phyloP scores from a whole-genome alignment of 1,140 invertebrate species.

The Leptoteleia sp. region DNA sequence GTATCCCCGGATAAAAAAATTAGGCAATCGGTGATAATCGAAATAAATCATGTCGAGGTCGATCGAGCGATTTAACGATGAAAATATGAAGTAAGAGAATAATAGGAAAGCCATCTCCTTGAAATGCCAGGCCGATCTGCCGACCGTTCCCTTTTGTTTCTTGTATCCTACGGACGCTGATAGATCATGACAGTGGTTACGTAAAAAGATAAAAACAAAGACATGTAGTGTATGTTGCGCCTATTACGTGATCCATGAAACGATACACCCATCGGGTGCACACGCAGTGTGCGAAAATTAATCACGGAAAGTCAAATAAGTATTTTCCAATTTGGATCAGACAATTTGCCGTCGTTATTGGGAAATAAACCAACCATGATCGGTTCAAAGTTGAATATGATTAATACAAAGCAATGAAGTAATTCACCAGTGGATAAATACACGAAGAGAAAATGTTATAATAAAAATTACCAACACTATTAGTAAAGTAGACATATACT shows the following conservation, averaged over 20 bases:
- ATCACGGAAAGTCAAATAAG: constrained; percentile 7
- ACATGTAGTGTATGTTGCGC: constrained; percentile 36
- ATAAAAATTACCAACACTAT: no score
- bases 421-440: no score
- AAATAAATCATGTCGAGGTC: constrained; percentile 58
- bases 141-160: constrained; percentile 67
- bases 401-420: no score
- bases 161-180: constrained; percentile 56
- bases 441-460: no score
- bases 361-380: no score
- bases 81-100: constrained; percentile 60
- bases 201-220: constrained; percentile 64
- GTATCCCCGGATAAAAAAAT: constrained; percentile 11
- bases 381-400: no score
- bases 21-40: constrained; percentile 47
- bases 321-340: no score
- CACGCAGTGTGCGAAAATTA: constrained; percentile 40
- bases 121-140: constrained; percentile 64
- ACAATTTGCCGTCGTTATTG: no score
- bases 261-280: constrained; percentile 21
- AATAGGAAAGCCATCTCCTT: constrained; percentile 69
- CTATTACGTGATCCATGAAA: constrained; percentile 56
- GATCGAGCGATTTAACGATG: constrained; percentile 31
- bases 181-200: constrained; percentile 65
- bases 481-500: no score